A percentile compares a stretch with the other conserved stretches of the same genome.
These are phyloP conservation scores for Saturnia japonica DNA, from an alignment of 2,888 invertebrate species.

Conservation along the genomic window DNA sequence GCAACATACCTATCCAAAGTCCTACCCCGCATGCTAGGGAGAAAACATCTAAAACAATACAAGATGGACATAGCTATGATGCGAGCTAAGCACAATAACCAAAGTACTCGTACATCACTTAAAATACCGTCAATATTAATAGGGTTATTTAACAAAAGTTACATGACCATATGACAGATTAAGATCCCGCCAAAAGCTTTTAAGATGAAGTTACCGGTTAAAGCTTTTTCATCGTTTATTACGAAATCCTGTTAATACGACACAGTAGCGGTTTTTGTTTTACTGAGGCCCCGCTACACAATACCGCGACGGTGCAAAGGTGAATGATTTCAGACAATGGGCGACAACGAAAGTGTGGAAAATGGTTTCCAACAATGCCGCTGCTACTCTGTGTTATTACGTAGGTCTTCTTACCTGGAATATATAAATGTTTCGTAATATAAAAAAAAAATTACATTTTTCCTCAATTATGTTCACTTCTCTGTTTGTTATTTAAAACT, in stretches of 20 bases:
- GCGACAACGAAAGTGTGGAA: conserved; percentile 21
- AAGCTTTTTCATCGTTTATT: not conserved
- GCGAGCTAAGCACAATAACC: no score
- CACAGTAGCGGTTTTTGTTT: conserved; percentile 7
- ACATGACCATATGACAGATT: no score
- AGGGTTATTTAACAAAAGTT: no score
- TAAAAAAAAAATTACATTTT: conserved; percentile 7
- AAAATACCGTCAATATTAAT: no score
- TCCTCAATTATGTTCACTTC: not conserved
- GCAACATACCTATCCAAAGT: no score
- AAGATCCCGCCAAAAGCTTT: no score
- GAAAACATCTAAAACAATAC: no score
- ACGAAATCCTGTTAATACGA: conserved; percentile 17
- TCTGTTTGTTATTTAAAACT: not conserved
- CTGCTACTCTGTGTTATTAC: conserved; percentile 17
- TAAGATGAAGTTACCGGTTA: not conserved
- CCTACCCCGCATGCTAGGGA: no score
- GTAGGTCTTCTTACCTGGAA: conserved; percentile 20
- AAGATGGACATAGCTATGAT: no score
- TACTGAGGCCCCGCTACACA: conserved; percentile 9
- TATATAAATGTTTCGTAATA: conserved; percentile 19
- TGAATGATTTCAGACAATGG: conserved; percentile 24
- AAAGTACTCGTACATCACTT: no score
- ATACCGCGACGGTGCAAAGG: conserved; percentile 17
- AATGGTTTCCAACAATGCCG: conserved; percentile 22